These are phyloP conservation scores for Dascyllus trimaculatus DNA, from an alignment of 2,113 vertebrate genomes.

Conservation along the genomic window DNA sequence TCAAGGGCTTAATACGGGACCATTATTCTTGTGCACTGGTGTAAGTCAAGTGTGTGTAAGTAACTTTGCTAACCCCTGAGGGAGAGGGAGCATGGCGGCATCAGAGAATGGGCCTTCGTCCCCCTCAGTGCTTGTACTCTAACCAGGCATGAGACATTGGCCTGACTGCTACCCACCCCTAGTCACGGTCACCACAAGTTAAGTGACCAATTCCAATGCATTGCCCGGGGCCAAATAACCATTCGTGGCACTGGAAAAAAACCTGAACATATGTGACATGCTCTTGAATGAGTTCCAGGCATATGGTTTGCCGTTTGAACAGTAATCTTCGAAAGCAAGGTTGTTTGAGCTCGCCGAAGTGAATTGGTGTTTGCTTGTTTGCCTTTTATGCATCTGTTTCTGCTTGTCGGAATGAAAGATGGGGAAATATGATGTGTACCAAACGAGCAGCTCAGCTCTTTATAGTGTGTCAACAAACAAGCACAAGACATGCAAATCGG, in stretches of 20 bases:
- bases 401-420: conserved; percentile 31
- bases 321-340: conserved; percentile 50
- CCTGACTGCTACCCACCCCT: conserved; percentile 65
- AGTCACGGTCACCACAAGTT: conserved; percentile 76
- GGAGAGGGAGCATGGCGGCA: conserved; percentile 42
- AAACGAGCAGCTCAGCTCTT: conserved; percentile 47
- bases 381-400: conserved; percentile 51
- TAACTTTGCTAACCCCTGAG: conserved; percentile 63
- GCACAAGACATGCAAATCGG: conserved; percentile 57
- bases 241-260: conserved; percentile 49
- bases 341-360: conserved; percentile 35
- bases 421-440: conserved; percentile 40
- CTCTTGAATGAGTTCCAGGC: conserved; percentile 61
- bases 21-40: conserved; percentile 67
- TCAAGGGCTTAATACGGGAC: conserved; percentile 68
- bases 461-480: conserved; percentile 67
- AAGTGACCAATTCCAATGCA: conserved; percentile 78
- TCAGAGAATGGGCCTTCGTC: conserved; percentile 44
- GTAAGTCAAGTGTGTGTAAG: conserved; percentile 76
- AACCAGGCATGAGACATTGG: conserved; percentile 78
- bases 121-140: conserved; percentile 52
- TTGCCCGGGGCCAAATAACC: conserved; percentile 60
- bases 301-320: conserved; percentile 58
- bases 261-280: conserved; percentile 66
- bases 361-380: conserved; percentile 63